Percentiles rank a stretch among this genome's conserved stretches.
These are phyloP conservation scores for Gallinago nigripennis DNA, from an alignment of 2,797 vertebrate genomes.

Conservation along the genomic window DNA sequence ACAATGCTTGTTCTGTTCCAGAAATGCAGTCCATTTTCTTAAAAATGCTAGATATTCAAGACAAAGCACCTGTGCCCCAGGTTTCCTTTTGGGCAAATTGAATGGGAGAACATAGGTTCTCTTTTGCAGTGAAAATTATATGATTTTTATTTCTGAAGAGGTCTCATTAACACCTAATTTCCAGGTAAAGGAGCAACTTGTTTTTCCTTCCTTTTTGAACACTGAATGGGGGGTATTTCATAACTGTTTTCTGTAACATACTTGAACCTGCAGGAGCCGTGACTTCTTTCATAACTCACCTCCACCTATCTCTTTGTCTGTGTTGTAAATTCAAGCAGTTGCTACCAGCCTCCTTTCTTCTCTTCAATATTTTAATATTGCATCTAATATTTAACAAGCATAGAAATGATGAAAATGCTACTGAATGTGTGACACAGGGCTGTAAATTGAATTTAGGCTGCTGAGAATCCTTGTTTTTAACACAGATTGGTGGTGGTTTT, in stretches of 20 bases:
- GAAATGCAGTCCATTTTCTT: neutral
- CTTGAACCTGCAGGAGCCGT: neutral
- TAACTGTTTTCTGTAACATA: neutral
- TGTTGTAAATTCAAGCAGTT: constrained; percentile 15
- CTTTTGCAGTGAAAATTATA: neutral
- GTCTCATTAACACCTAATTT: constrained; percentile 3
- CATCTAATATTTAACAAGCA: constrained; percentile 49
- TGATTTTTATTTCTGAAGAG: neutral
- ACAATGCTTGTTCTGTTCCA: neutral
- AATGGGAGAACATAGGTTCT: neutral
- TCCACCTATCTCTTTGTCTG: neutral
- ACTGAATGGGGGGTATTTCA: neutral
- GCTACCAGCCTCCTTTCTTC: constrained; percentile 23
- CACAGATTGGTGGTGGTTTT: neutral
- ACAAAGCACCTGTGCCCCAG: neutral
- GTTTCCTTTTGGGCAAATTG: neutral
- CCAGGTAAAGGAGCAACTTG: neutral
- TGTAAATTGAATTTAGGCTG: neutral
- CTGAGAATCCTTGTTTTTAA: neutral
- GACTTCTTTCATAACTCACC: neutral
- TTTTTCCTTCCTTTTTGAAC: neutral
- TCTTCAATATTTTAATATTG: constrained; percentile 52
- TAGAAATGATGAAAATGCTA: neutral
- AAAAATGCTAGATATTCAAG: neutral
- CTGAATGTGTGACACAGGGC: neutral